Percentiles rank a stretch among this genome's conserved stretches.
These are phyloP conservation scores for Notamacropus eugenii DNA, from an alignment of 2,797 vertebrate species.

Conservation along the genomic window DNA sequence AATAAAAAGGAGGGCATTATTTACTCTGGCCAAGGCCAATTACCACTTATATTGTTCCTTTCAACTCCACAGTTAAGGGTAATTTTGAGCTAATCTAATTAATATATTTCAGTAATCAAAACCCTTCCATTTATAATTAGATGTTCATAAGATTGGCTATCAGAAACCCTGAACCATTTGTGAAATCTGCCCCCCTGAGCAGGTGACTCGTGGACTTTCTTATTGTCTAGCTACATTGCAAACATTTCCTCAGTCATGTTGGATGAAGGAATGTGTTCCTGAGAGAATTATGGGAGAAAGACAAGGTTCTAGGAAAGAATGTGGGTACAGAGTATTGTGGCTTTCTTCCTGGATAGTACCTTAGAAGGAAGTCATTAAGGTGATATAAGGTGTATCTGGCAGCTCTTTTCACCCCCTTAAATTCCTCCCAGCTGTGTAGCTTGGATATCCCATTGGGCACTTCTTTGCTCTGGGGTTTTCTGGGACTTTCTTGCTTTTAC, in stretches of 20 bases:
- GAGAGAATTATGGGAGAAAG: slow-evolving; percentile 41
- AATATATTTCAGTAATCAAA: slow-evolving; percentile 85
- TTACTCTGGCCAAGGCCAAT: slow-evolving; percentile 89
- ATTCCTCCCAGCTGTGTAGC: too few species aligned
- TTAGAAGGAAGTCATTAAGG: slow-evolving; percentile 25
- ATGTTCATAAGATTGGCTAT: slow-evolving; percentile 79
- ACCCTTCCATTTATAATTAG: slow-evolving; percentile 81
- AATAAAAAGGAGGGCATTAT: slow-evolving; percentile 88
- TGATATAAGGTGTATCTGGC: not conserved
- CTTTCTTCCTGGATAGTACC: slow-evolving; percentile 14
- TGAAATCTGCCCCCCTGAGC: slow-evolving; percentile 59
- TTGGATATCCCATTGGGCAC: not conserved
- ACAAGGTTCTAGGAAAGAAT: not conserved
- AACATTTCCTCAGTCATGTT: slow-evolving; percentile 31
- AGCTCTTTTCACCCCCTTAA: not conserved
- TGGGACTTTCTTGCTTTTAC: not conserved
- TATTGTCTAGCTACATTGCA: slow-evolving; percentile 1
- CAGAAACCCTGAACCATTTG: slow-evolving; percentile 67
- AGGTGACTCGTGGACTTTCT: slow-evolving; percentile 44
- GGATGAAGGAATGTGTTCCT: slow-evolving; percentile 42
- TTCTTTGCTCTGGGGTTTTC: not conserved
- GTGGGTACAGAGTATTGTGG: not conserved
- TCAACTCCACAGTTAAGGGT: slow-evolving; percentile 82
- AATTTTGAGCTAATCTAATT: slow-evolving; percentile 87
- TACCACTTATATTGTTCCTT: slow-evolving; percentile 86